A percentile compares a stretch with the other conserved stretches of the same genome.
Conservation (phyloP, 2,888 invertebrate genomes). For the Drosophila anomalata region DNA sequence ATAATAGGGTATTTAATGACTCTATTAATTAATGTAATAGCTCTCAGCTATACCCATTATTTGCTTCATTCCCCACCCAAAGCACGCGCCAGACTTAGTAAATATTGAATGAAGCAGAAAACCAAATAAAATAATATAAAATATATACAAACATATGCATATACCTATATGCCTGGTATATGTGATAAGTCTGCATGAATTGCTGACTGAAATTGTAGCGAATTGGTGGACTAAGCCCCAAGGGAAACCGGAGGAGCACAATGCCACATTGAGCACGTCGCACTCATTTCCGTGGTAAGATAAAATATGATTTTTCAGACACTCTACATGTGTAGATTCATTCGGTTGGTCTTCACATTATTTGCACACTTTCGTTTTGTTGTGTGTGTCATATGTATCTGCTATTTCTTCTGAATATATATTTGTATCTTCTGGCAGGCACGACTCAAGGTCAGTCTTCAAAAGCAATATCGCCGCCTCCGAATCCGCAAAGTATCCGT, state of each 20-base stretch:
- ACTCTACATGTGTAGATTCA: conserved; percentile 27
- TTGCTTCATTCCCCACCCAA: conserved; percentile 64
- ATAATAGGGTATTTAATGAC: conserved; percentile 4
- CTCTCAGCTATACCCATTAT: conserved; percentile 45
- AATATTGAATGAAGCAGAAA: conserved; percentile 58
- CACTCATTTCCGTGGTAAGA: conserved; percentile 75
- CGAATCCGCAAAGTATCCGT: conserved; percentile 3
- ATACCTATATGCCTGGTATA: conserved; percentile 19
- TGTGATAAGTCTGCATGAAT: conserved; percentile 39
- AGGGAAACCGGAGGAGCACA: conserved; percentile 38
- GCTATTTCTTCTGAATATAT: conserved; percentile 1
- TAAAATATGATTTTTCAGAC: conserved; percentile 65
- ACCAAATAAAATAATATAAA: conserved; percentile 66
- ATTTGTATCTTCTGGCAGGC: conserved; percentile 21
- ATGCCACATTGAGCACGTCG: conserved; percentile 66
- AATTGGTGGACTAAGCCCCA: conserved; percentile 28
- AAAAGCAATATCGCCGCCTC: conserved; percentile 61
- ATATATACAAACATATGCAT: conserved; percentile 38
- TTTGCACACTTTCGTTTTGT: conserved; percentile 25
- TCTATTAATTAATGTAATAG: conserved; percentile 11
- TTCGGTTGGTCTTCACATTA: conserved; percentile 12
- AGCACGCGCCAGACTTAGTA: conserved; percentile 72
- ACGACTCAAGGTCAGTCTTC: conserved; percentile 67
- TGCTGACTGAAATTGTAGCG: conserved; percentile 61
- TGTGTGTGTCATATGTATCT: conserved; percentile 7